Evolutionary conservation across 2,797 vertebrate genomes (phyloP), one percentile per base, ranked within the genome.

Genomic region (Propithecus deckenii): DNA sequence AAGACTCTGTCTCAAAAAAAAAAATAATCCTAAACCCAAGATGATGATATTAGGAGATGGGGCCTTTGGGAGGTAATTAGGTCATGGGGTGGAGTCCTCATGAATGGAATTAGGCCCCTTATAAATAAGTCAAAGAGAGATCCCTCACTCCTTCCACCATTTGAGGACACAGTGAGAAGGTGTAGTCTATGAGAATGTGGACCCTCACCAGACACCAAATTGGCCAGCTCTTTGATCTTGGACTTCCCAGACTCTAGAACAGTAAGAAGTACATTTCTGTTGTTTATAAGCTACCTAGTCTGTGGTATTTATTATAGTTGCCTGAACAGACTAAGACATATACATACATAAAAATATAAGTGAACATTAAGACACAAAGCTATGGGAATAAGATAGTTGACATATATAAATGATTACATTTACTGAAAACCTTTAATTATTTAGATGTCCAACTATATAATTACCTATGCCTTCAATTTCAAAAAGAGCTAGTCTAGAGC

Each of bases 371-470:
- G 86, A 93, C 43, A 86, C 15, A 95, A 57, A 94, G 30, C 46
- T 71, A 89, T 23, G 25, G 23, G 52, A 76, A 72, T 43, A 61
- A 6, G 17, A 20, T n/a, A 41, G 74, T 55, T 35, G 50, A 78
- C 50, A 83, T 38, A 46, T 2, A 63, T 38, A 89, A 86, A 87
- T 61, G 32, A 89, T 75, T 46, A 87, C 63, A 81, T 86, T 46
- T 41, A 32, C 57, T 78, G 38, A 86, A 95, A 97, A 91, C 20
- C 15, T 95, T 59, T 96, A 67, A 95, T 94, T 94, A 94, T 71
- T 79, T 75, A 91, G 43, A 41, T 71, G 57, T 69, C 35, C 20
- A 48, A 52, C 50, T 69, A 38, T 67, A 48, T 71, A 87, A 93
- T 96, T 94, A 89, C 5, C 69, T 83, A 75, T 93, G 43, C 22